Conservation (phyloP, 64 coral and sea anemone species). For the Porites lutea region DNA sequence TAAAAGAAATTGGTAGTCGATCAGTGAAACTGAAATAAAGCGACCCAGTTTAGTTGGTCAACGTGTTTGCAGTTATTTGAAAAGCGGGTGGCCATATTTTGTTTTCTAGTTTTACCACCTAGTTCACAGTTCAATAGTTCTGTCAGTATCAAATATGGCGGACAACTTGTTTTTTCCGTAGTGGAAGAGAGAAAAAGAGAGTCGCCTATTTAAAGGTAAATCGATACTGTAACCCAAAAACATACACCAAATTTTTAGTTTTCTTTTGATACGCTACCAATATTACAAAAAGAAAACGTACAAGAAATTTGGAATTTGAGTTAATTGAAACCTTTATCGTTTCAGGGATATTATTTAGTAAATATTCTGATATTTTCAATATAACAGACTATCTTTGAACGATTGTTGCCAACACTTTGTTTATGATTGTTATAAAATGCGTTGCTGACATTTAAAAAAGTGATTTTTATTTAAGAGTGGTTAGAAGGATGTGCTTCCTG, state of each 20-base stretch:
- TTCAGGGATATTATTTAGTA: too few relatives aligned
- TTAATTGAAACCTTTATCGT: too few relatives aligned
- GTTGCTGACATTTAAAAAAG: too few relatives aligned
- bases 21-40: background rate
- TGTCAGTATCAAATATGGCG: slow-evolving; percentile 26
- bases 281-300: too few relatives aligned
- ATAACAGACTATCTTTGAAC: too few relatives aligned
- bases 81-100: slow-evolving; percentile 10
- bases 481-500: too few relatives aligned
- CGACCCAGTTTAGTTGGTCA: background rate
- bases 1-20: background rate
- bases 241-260: background rate
- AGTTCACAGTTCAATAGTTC: background rate
- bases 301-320: too few relatives aligned
- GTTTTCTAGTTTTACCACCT: slow-evolving; percentile 1
- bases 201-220: background rate
- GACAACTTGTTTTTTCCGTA: background rate
- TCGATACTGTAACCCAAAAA: background rate
- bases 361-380: too few relatives aligned
- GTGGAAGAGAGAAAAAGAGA: background rate
- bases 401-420: too few relatives aligned
- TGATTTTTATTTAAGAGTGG: too few relatives aligned
- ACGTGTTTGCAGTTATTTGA: background rate
- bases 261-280: background rate
- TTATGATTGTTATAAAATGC: too few relatives aligned